These are phyloP conservation scores for Priocnemis perturbator DNA, from an alignment of 2,888 invertebrate species.

Conservation along the genomic window DNA sequence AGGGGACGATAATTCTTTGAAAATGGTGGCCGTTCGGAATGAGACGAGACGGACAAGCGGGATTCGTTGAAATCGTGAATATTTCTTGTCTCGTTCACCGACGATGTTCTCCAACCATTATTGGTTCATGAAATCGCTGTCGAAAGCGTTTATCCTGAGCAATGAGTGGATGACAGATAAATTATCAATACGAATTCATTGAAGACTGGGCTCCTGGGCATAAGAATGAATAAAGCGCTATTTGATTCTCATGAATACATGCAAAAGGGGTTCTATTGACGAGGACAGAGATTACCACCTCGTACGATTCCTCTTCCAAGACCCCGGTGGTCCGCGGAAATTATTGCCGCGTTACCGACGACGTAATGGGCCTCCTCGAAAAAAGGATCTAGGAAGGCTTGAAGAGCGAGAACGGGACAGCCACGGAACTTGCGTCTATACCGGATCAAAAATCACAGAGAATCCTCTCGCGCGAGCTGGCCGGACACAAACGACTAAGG, in stretches of 20 bases:
- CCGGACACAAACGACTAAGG: no score
- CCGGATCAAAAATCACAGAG: no score
- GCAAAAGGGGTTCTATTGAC: conserved; percentile 31
- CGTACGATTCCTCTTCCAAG: conserved; percentile 39
- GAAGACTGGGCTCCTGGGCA: conserved; percentile 48
- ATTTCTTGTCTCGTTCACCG: not conserved
- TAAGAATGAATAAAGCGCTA: conserved; percentile 38
- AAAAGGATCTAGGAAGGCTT: not conserved
- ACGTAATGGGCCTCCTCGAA: conserved; percentile 50
- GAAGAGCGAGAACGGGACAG: not conserved
- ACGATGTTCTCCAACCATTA: not conserved
- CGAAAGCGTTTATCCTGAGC: no score
- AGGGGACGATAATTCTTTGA: no score
- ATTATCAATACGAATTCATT: conserved; percentile 11
- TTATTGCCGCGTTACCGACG: conserved; percentile 62
- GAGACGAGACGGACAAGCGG: no score
- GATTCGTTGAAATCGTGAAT: not conserved
- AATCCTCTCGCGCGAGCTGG: no score
- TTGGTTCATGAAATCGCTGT: no score
- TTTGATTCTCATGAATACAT: conserved; percentile 40
- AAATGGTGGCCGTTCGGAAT: no score
- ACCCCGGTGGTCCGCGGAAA: conserved; percentile 53
- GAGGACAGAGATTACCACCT: conserved; percentile 49
- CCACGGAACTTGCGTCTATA: no score
- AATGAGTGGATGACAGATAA: no score